Base-by-base conservation (phyloP, 2,888 invertebrate genomes). In the Drosophila birchii region DNA sequence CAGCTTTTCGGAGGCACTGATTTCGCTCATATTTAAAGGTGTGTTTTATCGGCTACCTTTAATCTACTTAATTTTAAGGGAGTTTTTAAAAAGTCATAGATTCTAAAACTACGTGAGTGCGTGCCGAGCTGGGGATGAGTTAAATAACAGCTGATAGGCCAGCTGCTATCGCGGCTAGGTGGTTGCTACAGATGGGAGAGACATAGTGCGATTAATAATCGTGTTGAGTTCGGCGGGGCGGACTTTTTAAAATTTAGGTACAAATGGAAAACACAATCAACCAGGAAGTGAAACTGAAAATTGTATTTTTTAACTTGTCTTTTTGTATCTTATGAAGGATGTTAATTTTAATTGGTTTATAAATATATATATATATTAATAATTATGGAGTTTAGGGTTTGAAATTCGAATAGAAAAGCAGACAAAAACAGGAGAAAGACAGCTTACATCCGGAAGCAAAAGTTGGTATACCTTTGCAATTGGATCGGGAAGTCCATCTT, bases 1-100 rank as follows among this genome's bases (percentile, higher is more conserved):
- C 41, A 96, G 80, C 93, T 95, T 81, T 44, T 88, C 78, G 29
- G 66, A 66, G 47, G 62, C 59, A 55, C 59, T 88, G 58, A 78
- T 43, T 69, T 76, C 56, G 26, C 60, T 61, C 83, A 83, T 89
- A 7, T 66, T 70, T 29, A 5, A 7, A 32, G 20, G 32, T 38
- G 14, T 32, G 18, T 32, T 54, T 34, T 36, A 1, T 47, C 14
- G 23, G 6, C 16, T 59, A 3, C 16, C 20, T 38, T 63, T n/a
- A 32, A 26, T 56, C 32, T 58, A 62, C 32, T 49, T 63, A 67
- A 29, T 44, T 58, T 47, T 55, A 51, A 45, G 43, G 47, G 55
- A 59, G 29, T 32, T 59, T 43, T 43, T 67, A 61, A 51, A 53
- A 18, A 44, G 32, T 32, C 14, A n/a, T 4, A 11, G 45, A 26